These are phyloP conservation scores for Drosophila erecta DNA, from an alignment of 1,140 invertebrate species.

Conservation along the genomic window DNA sequence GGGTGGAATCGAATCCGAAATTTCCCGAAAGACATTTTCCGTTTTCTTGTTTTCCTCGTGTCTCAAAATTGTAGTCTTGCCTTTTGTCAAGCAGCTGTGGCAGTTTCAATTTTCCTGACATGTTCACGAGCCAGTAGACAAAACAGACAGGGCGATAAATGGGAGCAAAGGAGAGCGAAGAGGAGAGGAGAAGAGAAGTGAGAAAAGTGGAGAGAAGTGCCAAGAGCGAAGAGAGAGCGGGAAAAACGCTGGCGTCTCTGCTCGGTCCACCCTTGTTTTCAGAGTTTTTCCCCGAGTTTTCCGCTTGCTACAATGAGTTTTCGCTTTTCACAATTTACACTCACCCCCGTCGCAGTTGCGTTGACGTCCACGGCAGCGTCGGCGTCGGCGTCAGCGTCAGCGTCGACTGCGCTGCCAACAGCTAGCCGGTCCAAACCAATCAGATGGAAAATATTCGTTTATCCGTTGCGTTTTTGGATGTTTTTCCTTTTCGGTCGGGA, in stretches of 20 bases:
- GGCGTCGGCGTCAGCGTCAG: not conserved
- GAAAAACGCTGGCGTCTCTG: slow-evolving; percentile 13
- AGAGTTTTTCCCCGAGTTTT: slow-evolving; percentile 51
- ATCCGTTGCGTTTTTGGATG: slow-evolving; percentile 36
- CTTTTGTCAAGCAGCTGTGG: slow-evolving; percentile 38
- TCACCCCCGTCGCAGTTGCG: slow-evolving; percentile 25
- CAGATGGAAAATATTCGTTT: slow-evolving; percentile 73
- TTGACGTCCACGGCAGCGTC: slow-evolving; percentile 3
- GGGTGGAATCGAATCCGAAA: slow-evolving; percentile 24
- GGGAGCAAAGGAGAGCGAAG: not conserved
- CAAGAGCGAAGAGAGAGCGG: not conserved
- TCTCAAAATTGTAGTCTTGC: slow-evolving; percentile 15
- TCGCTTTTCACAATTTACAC: slow-evolving; percentile 48
- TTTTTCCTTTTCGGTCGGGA: slow-evolving; percentile 28
- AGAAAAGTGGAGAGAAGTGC: not conserved
- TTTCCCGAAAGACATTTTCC: not conserved
- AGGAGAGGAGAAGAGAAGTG: not conserved
- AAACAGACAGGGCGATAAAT: slow-evolving; percentile 6
- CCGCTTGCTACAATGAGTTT: slow-evolving; percentile 54
- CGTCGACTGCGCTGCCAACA: slow-evolving; percentile 7
- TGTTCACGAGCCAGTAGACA: slow-evolving; percentile 29
- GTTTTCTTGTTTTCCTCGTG: slow-evolving; percentile 8
- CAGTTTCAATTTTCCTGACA: slow-evolving; percentile 40
- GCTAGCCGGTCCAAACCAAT: slow-evolving; percentile 39
- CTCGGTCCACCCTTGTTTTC: slow-evolving; percentile 39